A percentile compares a stretch with the other conserved stretches of the same genome.
Evolutionary conservation across 2,888 invertebrate genomes (phyloP).

Genomic region (Orthosia incerta): DNA sequence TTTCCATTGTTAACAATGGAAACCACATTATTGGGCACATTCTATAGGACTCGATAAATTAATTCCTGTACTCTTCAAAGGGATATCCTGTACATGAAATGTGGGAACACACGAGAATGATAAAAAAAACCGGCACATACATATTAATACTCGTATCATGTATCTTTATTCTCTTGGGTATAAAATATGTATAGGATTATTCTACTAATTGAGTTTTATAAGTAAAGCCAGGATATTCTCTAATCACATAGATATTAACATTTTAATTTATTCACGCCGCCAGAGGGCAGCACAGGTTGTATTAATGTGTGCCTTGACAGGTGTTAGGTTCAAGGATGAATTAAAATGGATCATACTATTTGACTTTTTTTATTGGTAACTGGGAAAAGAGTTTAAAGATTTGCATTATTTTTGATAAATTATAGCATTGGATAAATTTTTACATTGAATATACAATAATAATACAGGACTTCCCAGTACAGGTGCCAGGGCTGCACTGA

Average conservation of each 20-base stretch:
- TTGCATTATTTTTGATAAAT: too few species aligned
- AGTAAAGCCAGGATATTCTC: background rate
- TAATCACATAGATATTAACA: constrained; percentile 22
- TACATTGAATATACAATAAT: too few species aligned
- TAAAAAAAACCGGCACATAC: too few species aligned
- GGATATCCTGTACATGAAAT: background rate
- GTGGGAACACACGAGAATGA: background rate
- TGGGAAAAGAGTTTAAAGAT: background rate
- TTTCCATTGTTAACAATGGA: background rate
- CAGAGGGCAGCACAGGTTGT: constrained; percentile 8
- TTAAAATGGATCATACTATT: background rate
- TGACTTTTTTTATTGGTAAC: background rate
- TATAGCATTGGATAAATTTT: too few species aligned
- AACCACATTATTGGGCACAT: background rate
- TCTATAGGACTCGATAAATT: constrained; percentile 20
- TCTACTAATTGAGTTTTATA: constrained; percentile 23
- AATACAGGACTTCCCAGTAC: too few species aligned
- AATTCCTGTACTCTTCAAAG: background rate
- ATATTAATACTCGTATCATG: too few species aligned
- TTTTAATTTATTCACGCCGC: constrained; percentile 49
- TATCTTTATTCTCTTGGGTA: background rate
- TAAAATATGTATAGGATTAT: constrained; percentile 14
- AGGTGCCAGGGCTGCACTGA: too few species aligned
- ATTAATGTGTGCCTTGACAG: constrained; percentile 4
- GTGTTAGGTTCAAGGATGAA: background rate